phyloP scores from a whole-genome alignment of 2,888 invertebrate genomes.

The Ptilodon capucinus region DNA sequence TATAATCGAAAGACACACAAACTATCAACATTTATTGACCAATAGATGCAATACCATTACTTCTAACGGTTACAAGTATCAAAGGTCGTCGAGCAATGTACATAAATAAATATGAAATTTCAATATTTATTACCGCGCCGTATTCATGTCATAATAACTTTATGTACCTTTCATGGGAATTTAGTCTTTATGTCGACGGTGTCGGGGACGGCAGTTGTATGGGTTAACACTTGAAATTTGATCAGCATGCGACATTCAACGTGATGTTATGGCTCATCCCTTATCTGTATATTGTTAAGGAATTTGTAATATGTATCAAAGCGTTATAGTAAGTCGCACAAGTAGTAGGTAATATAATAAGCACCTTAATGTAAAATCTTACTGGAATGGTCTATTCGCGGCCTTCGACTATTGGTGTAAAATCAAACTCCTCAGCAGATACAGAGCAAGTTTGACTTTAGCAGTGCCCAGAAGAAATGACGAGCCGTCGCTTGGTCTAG shows the following conservation, averaged over 20 bases:
- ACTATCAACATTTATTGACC: not conserved
- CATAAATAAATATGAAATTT: slow-evolving; percentile 37
- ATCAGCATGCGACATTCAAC: slow-evolving; percentile 20
- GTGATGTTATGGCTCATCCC: slow-evolving; percentile 12
- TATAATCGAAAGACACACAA: not conserved
- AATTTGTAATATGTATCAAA: slow-evolving; percentile 13
- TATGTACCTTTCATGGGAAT: slow-evolving; percentile 8
- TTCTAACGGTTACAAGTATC: slow-evolving; percentile 28
- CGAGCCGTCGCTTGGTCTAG: too few species aligned
- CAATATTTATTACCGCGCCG: slow-evolving; percentile 29
- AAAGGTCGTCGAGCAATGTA: slow-evolving; percentile 35
- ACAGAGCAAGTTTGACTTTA: too few species aligned
- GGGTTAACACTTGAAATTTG: slow-evolving; percentile 16
- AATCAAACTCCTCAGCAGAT: too few species aligned
- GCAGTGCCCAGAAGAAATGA: too few species aligned
- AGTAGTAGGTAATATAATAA: too few species aligned
- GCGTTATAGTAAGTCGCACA: too few species aligned
- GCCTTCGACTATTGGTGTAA: too few species aligned
- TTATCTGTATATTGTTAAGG: slow-evolving; percentile 11
- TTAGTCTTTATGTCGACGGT: not conserved
- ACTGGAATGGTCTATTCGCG: too few species aligned
- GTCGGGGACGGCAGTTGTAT: slow-evolving; percentile 4
- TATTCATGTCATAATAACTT: slow-evolving; percentile 29
- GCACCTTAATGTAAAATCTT: too few species aligned
- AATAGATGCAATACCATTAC: slow-evolving; percentile 22